Conservation (phyloP, 1,140 invertebrate species). For the Bombus vancouverensis region DNA sequence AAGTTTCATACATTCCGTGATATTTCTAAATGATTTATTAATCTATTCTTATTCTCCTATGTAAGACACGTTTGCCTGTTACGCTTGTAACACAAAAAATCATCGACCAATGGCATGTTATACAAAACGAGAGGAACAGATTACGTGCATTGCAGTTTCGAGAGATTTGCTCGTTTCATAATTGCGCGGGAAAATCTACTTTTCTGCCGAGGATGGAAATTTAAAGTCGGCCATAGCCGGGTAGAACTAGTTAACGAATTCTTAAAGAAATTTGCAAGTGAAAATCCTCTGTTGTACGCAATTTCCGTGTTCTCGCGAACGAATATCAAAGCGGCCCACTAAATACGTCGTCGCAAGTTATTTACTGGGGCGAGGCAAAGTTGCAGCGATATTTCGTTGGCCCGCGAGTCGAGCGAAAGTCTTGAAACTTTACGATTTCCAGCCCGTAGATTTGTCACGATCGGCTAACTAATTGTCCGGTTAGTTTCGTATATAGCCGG, state of each 20-base stretch:
- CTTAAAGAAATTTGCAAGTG: conserved; percentile 39
- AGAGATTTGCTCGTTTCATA: neutral
- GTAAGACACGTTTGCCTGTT: neutral
- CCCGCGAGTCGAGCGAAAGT: neutral
- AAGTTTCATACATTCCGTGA: too few relatives aligned
- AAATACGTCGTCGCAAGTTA: conserved; percentile 9
- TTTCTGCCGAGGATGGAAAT: neutral
- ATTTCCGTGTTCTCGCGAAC: neutral
- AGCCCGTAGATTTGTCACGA: conserved; percentile 47
- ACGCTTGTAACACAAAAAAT: neutral
- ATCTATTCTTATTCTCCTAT: neutral
- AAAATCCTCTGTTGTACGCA: conserved; percentile 12
- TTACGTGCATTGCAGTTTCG: neutral
- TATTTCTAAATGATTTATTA: neutral
- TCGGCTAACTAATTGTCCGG: conserved; percentile 57
- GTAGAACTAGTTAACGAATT: conserved; percentile 12
- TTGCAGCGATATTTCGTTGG: conserved; percentile 15
- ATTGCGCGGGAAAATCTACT: conserved; percentile 8
- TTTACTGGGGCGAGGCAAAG: neutral
- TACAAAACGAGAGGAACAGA: neutral
- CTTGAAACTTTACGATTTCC: conserved; percentile 8
- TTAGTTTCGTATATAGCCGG: conserved; percentile 31
- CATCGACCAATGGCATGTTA: too few relatives aligned
- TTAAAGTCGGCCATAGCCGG: neutral
- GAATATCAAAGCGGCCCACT: neutral